phyloP scores from a whole-genome alignment of 2,797 vertebrate genomes.

The Acipenser oxyrinchus region DNA sequence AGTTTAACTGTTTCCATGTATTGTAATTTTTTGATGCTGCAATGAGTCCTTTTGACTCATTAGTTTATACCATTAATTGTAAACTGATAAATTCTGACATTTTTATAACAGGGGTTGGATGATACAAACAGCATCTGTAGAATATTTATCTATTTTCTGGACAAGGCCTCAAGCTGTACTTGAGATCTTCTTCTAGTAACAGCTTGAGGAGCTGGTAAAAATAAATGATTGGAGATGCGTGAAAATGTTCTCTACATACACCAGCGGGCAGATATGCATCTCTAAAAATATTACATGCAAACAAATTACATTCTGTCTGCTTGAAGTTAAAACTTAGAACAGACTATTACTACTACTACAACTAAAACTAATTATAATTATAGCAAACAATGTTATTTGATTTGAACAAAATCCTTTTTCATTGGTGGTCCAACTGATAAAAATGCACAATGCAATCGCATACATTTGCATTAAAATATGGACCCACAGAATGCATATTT shows the following conservation, averaged over 20 bases:
- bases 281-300: slow-evolving; percentile 9
- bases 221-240: slow-evolving; percentile 51
- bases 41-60: background rate
- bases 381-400: too few relatives aligned
- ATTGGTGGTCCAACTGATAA: too few relatives aligned
- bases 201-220: slow-evolving; percentile 39
- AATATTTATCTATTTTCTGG: slow-evolving; percentile 20
- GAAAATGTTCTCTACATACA: slow-evolving; percentile 43
- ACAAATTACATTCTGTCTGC: background rate
- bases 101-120: slow-evolving; percentile 34
- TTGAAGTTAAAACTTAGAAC: too few relatives aligned
- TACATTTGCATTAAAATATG: too few relatives aligned
- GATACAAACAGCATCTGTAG: slow-evolving; percentile 42
- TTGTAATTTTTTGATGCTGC: background rate
- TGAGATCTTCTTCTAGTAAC: slow-evolving; percentile 39
- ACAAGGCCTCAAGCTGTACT: slow-evolving; percentile 39
- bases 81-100: slow-evolving; percentile 28
- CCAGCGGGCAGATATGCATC: slow-evolving; percentile 51
- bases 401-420: too few relatives aligned
- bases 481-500: too few relatives aligned
- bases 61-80: slow-evolving; percentile 27
- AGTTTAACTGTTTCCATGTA: background rate
- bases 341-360: too few relatives aligned
- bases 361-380: too few relatives aligned
- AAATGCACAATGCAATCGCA: too few relatives aligned